A percentile compares a stretch with the other conserved stretches of the same genome.
These are phyloP conservation scores for Hydrotaea cyrtoneurina DNA, from an alignment of 2,888 invertebrate species.

Conservation along the genomic window DNA sequence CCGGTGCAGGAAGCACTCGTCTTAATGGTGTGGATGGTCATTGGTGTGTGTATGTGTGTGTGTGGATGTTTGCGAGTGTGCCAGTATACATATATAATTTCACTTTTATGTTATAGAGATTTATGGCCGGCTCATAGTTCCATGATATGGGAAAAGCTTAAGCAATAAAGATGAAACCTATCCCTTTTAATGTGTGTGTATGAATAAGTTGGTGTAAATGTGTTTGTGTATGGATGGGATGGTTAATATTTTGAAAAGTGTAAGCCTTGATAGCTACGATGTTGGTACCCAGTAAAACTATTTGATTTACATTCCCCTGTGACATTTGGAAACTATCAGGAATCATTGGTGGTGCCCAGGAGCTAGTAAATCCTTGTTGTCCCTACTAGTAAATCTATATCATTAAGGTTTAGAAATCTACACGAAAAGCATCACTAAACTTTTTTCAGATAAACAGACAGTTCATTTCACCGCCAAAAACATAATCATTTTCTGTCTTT, in stretches of 20 bases:
- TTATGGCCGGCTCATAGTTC: conserved; percentile 65
- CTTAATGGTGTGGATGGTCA: background rate
- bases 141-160: conserved; percentile 62
- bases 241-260: conserved; percentile 28
- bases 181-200: conserved; percentile 4
- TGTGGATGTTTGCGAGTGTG: conserved; percentile 1
- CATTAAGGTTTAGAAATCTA: no score
- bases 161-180: conserved; percentile 57
- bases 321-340: no score
- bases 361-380: no score
- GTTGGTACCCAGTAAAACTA: background rate
- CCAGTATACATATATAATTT: conserved; percentile 42
- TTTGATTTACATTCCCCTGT: no score
- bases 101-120: conserved; percentile 62
- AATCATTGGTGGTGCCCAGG: no score
- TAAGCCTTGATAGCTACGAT: background rate
- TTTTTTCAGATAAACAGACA: no score
- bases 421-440: no score
- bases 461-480: no score
- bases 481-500: no score
- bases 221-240: conserved; percentile 7
- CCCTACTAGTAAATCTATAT: no score
- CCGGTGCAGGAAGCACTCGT: conserved; percentile 9
- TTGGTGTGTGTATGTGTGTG: background rate
- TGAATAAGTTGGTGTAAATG: no score